A percentile compares a stretch with the other conserved stretches of the same genome.
Evolutionary conservation across 2,888 invertebrate genomes (phyloP).

Genomic region (Hofmannophila pseudospretella): DNA sequence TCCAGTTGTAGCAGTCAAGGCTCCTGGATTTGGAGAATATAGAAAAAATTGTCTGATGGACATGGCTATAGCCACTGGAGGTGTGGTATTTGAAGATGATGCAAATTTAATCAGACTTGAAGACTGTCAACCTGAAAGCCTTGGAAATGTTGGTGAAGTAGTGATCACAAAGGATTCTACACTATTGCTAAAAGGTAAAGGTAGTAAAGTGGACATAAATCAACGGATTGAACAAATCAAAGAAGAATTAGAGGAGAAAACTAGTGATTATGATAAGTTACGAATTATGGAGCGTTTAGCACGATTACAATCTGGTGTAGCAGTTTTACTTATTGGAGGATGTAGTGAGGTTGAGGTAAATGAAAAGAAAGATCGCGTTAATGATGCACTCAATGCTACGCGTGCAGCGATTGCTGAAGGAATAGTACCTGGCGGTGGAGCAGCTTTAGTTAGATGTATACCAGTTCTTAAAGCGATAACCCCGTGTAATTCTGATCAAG

Average conservation of each 20-base stretch:
- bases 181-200: constrained; percentile 82
- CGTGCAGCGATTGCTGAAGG: constrained; percentile 97
- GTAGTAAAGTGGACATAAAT: constrained; percentile 85
- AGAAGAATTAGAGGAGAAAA: constrained; percentile 88
- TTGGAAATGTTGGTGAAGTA: constrained; percentile 92
- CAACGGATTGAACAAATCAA: constrained; percentile 87
- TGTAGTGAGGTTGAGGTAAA: constrained; percentile 94
- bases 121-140: constrained; percentile 87
- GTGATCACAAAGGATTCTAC: constrained; percentile 96
- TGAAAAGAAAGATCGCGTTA: constrained; percentile 96
- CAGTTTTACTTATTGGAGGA: constrained; percentile 88
- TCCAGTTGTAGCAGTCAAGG: constrained; percentile 95
- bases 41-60: constrained; percentile 92
- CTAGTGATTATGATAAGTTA: constrained; percentile 93
- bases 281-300: constrained; percentile 93
- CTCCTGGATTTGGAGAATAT: constrained; percentile 97
- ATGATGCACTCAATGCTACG: constrained; percentile 96
- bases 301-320: constrained; percentile 89
- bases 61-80: constrained; percentile 95
- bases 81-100: constrained; percentile 95
- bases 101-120: constrained; percentile 91
- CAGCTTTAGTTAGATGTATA: constrained; percentile 90
- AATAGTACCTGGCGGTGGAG: constrained; percentile 96
- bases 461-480: constrained; percentile 81
- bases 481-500: constrained; percentile 86